Percentiles rank a stretch among this genome's conserved stretches.
phyloP scores from a whole-genome alignment of 2,797 vertebrate species.

The Pteronotus mesoamericanus region DNA sequence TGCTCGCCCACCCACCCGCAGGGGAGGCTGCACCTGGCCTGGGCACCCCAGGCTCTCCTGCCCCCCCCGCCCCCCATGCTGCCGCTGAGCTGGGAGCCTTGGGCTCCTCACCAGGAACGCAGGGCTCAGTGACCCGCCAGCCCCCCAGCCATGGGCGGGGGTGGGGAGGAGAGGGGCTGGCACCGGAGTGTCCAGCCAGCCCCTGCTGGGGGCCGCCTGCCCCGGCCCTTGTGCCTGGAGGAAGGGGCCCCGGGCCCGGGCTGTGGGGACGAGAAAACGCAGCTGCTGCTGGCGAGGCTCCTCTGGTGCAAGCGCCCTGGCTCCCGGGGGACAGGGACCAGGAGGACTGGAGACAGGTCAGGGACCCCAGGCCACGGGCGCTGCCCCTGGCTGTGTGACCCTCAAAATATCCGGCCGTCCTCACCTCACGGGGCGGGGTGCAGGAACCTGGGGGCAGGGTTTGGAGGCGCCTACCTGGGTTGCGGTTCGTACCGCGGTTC shows the following conservation, averaged over 20 bases:
- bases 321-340: neutral
- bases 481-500: accelerated
- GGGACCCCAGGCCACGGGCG: neutral
- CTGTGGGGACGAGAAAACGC: neutral
- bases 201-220: neutral
- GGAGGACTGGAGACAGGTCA: neutral
- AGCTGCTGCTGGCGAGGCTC: accelerated
- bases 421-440: neutral
- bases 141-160: neutral
- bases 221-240: neutral
- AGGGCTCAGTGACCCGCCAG: neutral
- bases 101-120: neutral
- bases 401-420: accelerated
- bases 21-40: neutral
- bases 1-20: neutral
- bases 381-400: neutral
- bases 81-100: neutral
- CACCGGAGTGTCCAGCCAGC: accelerated
- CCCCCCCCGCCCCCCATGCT: accelerated
- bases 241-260: neutral
- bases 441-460: neutral
- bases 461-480: neutral
- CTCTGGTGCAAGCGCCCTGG: neutral
- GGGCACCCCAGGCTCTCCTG: accelerated
- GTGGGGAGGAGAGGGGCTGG: neutral